Percentiles rank a stretch among this genome's conserved stretches.
These are phyloP conservation scores for Drosophila demipolita DNA, from an alignment of 2,888 invertebrate species.

Conservation along the genomic window DNA sequence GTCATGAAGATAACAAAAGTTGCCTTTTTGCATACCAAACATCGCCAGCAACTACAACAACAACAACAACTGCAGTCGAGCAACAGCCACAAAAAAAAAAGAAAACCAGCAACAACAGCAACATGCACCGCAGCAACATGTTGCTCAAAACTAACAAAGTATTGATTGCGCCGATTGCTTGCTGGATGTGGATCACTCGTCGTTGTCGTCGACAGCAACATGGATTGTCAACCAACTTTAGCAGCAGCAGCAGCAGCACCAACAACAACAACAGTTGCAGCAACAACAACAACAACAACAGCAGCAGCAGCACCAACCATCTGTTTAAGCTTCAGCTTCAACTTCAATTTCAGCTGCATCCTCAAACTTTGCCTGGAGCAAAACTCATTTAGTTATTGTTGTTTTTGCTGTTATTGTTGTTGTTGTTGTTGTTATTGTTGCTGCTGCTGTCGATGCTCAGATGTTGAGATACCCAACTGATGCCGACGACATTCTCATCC, in stretches of 20 bases:
- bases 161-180: constrained; percentile 80
- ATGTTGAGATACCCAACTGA: constrained; percentile 54
- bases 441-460: constrained; percentile 51
- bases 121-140: constrained; percentile 68
- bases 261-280: constrained; percentile 14
- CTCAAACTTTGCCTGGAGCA: constrained; percentile 64
- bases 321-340: constrained; percentile 17
- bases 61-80: constrained; percentile 48
- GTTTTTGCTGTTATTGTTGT: constrained; percentile 38
- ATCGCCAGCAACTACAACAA: constrained; percentile 55
- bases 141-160: constrained; percentile 79
- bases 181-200: constrained; percentile 77
- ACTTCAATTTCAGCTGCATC: constrained; percentile 48
- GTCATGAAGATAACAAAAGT: constrained; percentile 81
- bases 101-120: constrained; percentile 38
- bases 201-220: constrained; percentile 73
- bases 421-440: constrained; percentile 36
- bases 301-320: constrained; percentile 31
- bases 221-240: constrained; percentile 73
- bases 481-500: constrained; percentile 79
- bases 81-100: constrained; percentile 14
- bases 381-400: constrained; percentile 76
- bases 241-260: constrained; percentile 36
- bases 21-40: constrained; percentile 81
- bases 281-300: constrained; percentile 34